phyloP scores from a whole-genome alignment of 2,113 vertebrate genomes.

The Anarrhichthys ocellatus region DNA sequence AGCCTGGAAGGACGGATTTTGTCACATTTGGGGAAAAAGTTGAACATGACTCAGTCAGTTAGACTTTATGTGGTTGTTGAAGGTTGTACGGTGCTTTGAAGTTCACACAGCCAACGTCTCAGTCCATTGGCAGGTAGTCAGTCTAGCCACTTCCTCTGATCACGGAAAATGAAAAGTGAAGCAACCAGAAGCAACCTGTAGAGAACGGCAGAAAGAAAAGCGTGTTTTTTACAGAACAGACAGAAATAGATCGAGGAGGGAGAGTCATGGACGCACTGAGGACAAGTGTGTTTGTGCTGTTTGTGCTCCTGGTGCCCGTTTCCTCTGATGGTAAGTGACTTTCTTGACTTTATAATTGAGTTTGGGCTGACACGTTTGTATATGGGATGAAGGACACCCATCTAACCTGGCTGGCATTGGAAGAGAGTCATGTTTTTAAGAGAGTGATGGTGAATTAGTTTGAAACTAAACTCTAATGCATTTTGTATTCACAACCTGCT shows the following conservation, averaged over 20 bases:
- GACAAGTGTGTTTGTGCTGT: constrained; percentile 45
- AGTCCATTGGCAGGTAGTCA: constrained; percentile 53
- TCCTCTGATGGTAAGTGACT: constrained; percentile 51
- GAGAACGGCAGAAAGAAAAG: background rate
- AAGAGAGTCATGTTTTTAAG: background rate
- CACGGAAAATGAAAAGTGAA: constrained; percentile 13
- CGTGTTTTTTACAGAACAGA: background rate
- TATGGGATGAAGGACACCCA: background rate
- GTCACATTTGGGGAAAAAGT: background rate
- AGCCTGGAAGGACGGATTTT: background rate
- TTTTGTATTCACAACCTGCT: background rate
- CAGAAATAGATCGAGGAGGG: background rate
- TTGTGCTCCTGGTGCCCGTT: constrained; percentile 39
- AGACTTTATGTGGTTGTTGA: constrained; percentile 27
- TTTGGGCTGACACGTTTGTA: background rate
- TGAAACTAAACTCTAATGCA: background rate
- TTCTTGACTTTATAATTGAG: background rate
- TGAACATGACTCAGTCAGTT: constrained; percentile 4
- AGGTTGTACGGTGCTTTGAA: constrained; percentile 35
- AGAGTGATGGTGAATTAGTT: background rate
- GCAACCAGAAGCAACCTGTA: constrained; percentile 7
- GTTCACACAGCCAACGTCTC: constrained; percentile 16
- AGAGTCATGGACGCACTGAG: constrained; percentile 35
- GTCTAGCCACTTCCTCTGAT: constrained; percentile 71
- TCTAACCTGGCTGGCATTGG: background rate